Evolutionary conservation across 2,888 invertebrate genomes (phyloP).

Genomic region (Scrobipalpa atriplicella): DNA sequence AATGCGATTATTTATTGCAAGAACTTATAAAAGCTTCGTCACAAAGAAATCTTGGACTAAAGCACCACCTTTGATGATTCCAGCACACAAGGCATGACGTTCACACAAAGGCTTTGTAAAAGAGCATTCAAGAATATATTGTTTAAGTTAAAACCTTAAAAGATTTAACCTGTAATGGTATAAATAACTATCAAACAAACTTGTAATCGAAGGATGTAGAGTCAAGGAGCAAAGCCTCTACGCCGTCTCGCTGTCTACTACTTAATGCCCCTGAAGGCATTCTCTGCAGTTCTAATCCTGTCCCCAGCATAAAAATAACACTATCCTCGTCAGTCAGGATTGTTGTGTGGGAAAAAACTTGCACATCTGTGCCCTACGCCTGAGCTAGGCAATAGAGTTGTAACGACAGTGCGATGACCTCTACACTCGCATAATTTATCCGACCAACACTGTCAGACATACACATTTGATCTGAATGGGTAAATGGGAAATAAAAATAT

Average conservation of each 20-base stretch:
- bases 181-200: too few species aligned
- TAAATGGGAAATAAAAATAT: constrained; percentile 24
- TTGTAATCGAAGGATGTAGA: too few species aligned
- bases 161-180: too few species aligned
- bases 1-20: constrained; percentile 6
- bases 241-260: constrained; percentile 53
- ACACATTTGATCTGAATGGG: constrained; percentile 9
- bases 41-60: neutral
- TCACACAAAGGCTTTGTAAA: too few species aligned
- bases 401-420: constrained; percentile 46
- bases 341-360: constrained; percentile 47
- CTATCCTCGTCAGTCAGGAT: constrained; percentile 35
- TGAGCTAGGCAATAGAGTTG: constrained; percentile 48
- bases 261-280: constrained; percentile 28
- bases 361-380: constrained; percentile 48
- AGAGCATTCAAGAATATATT: too few species aligned
- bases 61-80: neutral
- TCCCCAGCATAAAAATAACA: constrained; percentile 35
- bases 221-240: too few species aligned
- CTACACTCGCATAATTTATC: constrained; percentile 26
- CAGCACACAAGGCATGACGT: neutral
- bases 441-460: neutral
- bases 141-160: too few species aligned
- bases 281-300: constrained; percentile 34
- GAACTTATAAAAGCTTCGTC: neutral